Percentiles rank a stretch among this genome's conserved stretches.
These are phyloP conservation scores for Rhamnusium bicolor DNA, from an alignment of 2,888 invertebrate genomes.

Conservation along the genomic window DNA sequence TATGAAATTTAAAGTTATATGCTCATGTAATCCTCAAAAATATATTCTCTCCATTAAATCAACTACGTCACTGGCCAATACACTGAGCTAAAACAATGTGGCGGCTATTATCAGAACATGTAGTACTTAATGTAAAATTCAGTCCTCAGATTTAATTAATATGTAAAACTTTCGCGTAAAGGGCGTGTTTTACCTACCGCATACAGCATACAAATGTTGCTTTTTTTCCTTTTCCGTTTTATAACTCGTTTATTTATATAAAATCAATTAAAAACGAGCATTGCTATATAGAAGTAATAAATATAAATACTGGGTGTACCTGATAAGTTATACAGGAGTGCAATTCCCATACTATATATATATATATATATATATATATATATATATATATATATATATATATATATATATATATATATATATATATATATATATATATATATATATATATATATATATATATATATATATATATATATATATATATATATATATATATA, in stretches of 20 bases:
- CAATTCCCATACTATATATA: no score
- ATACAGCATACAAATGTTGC: conserved; percentile 11
- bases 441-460: no score
- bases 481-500: no score
- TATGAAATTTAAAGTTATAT: not conserved
- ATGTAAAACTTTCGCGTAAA: conserved; percentile 35
- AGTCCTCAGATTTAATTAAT: conserved; percentile 30
- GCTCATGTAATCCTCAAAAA: not conserved
- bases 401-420: no score
- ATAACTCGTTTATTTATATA: conserved; percentile 21
- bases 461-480: no score
- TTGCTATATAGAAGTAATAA: not conserved
- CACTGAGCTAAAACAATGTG: conserved; percentile 8
- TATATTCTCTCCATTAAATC: not conserved
- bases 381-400: no score
- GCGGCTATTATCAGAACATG: conserved; percentile 15
- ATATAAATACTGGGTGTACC: not conserved
- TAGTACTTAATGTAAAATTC: conserved; percentile 22
- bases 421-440: no score
- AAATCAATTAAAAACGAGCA: conserved; percentile 20
- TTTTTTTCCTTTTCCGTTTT: conserved; percentile 1
- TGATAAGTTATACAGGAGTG: not conserved
- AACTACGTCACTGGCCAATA: not conserved
- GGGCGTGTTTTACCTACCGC: conserved; percentile 36
- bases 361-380: no score